Evolutionary conservation across 2,888 invertebrate genomes (phyloP).

Genomic region (Chesias legatella): DNA sequence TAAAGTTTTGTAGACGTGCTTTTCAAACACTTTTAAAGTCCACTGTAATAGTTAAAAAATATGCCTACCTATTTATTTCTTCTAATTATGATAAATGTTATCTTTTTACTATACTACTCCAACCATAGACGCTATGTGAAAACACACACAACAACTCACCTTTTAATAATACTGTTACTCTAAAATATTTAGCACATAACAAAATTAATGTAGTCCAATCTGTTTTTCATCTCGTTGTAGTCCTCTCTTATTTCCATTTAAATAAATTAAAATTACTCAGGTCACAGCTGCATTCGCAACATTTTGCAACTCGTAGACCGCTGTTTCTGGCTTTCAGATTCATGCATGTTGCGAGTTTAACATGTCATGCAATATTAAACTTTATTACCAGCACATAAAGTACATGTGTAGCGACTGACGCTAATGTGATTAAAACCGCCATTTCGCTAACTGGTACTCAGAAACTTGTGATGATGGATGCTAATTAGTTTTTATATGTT

Average conservation of each 20-base stretch:
- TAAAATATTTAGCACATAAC: neutral
- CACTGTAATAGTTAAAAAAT: no score
- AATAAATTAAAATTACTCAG: constrained; percentile 11
- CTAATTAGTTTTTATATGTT: constrained; percentile 8
- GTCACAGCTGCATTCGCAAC: constrained; percentile 12
- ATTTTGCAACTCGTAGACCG: constrained; percentile 8
- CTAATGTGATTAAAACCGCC: constrained; percentile 16
- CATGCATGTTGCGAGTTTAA: constrained; percentile 1
- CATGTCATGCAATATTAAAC: constrained; percentile 9
- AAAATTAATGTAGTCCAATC: no score
- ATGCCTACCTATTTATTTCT: no score
- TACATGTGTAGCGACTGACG: constrained; percentile 3
- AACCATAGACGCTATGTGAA: no score
- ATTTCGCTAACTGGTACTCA: constrained; percentile 13
- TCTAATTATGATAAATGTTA: no score
- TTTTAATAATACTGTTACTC: no score
- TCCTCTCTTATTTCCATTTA: neutral
- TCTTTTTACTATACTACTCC: no score
- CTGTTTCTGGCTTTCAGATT: constrained; percentile 10
- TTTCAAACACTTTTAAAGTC: no score
- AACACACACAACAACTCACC: no score
- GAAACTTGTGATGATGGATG: constrained; percentile 11
- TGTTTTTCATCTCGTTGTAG: no score
- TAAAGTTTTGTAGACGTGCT: no score
- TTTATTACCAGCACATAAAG: constrained; percentile 5